A percentile compares a stretch with the other conserved stretches of the same genome.
Evolutionary conservation across 2,888 invertebrate species (phyloP).

Genomic region (Agriopis aurantiaria): DNA sequence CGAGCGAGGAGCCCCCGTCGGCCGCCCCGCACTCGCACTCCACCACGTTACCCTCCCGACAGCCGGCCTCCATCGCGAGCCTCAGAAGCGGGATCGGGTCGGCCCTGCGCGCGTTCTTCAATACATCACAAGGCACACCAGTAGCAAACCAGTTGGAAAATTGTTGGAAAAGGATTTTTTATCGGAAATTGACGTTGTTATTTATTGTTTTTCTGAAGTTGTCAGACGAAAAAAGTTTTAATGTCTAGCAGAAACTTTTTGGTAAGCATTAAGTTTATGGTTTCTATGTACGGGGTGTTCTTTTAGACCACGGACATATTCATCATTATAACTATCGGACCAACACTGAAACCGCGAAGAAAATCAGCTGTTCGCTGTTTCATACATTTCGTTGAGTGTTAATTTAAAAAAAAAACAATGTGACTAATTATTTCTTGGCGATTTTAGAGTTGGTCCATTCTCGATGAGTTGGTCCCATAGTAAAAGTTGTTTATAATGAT

Average conservation of each 20-base stretch:
- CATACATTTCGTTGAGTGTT: no score
- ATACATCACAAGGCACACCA: neutral
- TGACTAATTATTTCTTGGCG: no score
- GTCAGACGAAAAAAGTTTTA: neutral
- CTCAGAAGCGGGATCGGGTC: neutral
- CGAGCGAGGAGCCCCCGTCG: constrained; percentile 64
- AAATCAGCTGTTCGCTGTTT: no score
- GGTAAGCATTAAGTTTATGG: neutral
- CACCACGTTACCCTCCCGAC: constrained; percentile 54
- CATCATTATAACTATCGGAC: no score
- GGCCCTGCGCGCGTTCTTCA: neutral
- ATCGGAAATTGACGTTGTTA: neutral
- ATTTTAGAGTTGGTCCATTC: no score
- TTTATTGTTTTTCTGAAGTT: neutral
- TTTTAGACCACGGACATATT: no score
- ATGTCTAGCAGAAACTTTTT: neutral
- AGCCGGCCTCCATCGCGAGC: constrained; percentile 5
- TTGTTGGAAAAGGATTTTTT: neutral
- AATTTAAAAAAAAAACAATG: no score
- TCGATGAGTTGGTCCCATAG: no score
- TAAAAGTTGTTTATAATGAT: no score
- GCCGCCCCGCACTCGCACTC: constrained; percentile 56
- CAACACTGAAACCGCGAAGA: no score
- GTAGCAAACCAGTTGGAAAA: neutral
- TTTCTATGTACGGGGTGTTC: no score